Conservation (phyloP, 1,140 invertebrate genomes). For the Copidosoma floridanum region DNA sequence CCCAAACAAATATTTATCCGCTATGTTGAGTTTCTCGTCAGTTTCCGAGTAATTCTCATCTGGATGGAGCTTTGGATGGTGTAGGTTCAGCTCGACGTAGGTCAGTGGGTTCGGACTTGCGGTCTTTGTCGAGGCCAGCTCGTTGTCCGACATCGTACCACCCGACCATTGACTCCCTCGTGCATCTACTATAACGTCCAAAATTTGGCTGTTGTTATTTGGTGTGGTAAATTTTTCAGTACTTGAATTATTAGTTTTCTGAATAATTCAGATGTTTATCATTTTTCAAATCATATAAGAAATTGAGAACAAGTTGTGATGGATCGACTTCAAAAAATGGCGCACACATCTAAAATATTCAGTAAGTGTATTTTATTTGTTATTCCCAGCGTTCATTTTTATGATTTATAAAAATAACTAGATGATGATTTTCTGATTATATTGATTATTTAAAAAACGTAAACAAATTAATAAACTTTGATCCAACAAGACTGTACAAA, state of each 20-base stretch:
- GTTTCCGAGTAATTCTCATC: constrained; percentile 72
- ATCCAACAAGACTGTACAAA: no score
- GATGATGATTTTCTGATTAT: no score
- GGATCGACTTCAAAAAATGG: no score
- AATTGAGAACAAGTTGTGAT: no score
- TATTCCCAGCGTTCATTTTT: neutral
- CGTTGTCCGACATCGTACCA: constrained; percentile 74
- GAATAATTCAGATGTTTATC: neutral
- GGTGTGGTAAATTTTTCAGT: neutral
- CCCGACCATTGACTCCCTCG: constrained; percentile 74
- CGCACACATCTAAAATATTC: neutral
- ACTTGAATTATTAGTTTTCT: neutral
- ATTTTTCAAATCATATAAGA: no score
- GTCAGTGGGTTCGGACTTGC: constrained; percentile 72
- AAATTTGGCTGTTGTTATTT: constrained; percentile 6
- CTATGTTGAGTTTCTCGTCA: constrained; percentile 70
- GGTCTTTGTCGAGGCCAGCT: constrained; percentile 64
- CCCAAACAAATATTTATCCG: constrained; percentile 74
- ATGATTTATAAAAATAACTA: no score
- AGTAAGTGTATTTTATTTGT: no score
- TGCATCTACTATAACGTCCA: constrained; percentile 48
- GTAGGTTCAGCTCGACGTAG: constrained; percentile 65
- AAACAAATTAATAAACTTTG: no score
- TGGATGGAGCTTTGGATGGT: constrained; percentile 55
- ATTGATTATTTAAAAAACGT: no score